Evolutionary conservation across 2,797 vertebrate genomes (phyloP), one percentile per base, ranked within the genome.

Genomic region (Trematomus bernacchii): DNA sequence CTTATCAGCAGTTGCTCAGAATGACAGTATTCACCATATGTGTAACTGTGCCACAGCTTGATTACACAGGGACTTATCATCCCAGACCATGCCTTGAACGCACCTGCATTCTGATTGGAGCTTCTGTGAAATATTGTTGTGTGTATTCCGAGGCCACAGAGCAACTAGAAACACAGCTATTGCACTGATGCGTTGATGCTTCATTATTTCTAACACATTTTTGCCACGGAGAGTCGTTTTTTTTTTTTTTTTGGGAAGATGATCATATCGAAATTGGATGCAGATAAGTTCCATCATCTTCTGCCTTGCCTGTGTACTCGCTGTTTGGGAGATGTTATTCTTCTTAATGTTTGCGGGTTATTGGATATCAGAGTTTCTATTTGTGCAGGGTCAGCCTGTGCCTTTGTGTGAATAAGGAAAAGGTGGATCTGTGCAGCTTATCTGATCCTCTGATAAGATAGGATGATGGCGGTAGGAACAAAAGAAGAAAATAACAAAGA

Each of bases 371-470:
- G 69, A 78, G 85, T 79, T 77, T 86, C 80, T 84, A 80, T 82
- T 76, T 58, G 66, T 65, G 55, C 67, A 46, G 71, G 79, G 82
- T 90, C 76, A 84, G 81, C 40, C 80, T 75, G 54, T 74, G 70
- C 76, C 79, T 90, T 85, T 85, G 89, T 92, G 86, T 89, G 80
- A 93, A 92, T 85, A 82, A 86, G 78, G 81, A 80, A 83, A 76
- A 79, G 71, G 71, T 76, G 66, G 65, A 84, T 84, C 79, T 79
- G 63, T 19, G 19, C 53, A 61, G 71, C 60, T 73, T 73, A 83
- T 85, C 72, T 65, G 66, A 72, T 66, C 66, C 54, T 62, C 30
- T 47, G 73, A 81, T 75, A 66, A 81, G 55, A 58, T 46, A 15
- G 46, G 12, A 48, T 47, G 59, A n/a, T 7, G 47, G 33, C 67